Evolutionary conservation across 2,113 vertebrate genomes (phyloP).

Genomic region (Zosterops pallidus): DNA sequence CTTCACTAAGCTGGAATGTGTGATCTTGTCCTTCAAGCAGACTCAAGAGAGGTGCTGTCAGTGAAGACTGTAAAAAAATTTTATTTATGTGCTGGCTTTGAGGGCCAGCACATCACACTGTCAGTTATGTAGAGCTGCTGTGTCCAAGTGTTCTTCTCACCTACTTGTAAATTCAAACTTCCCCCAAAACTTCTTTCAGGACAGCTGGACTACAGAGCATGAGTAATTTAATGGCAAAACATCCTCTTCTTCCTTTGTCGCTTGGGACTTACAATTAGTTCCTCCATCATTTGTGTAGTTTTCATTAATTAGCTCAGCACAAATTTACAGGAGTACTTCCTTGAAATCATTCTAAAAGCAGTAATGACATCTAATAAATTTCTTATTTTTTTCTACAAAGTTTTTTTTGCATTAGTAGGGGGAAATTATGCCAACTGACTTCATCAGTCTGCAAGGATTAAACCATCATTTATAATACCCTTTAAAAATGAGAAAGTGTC

Average conservation of each 20-base stretch:
- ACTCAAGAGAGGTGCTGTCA: neutral
- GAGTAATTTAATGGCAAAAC: neutral
- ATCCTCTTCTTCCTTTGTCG: neutral
- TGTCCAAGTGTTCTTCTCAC: neutral
- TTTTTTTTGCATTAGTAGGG: neutral
- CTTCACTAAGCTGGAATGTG: neutral
- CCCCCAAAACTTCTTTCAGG: neutral
- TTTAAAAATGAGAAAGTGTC: constrained; percentile 10
- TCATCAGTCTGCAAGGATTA: neutral
- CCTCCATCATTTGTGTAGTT: neutral
- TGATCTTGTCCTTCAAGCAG: neutral
- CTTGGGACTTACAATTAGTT: neutral
- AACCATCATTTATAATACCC: neutral
- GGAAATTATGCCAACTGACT: neutral
- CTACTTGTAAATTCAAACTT: neutral
- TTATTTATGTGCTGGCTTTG: neutral
- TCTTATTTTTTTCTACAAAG: neutral
- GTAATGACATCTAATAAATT: neutral
- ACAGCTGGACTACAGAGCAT: neutral
- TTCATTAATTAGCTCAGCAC: neutral
- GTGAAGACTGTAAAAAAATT: neutral
- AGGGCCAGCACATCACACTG: neutral
- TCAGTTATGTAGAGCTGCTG: neutral
- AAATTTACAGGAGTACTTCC: neutral
- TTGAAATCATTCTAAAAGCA: constrained; percentile 4